These are phyloP conservation scores for Daboia siamensis DNA, from an alignment of 2,113 vertebrate genomes.

Conservation along the genomic window DNA sequence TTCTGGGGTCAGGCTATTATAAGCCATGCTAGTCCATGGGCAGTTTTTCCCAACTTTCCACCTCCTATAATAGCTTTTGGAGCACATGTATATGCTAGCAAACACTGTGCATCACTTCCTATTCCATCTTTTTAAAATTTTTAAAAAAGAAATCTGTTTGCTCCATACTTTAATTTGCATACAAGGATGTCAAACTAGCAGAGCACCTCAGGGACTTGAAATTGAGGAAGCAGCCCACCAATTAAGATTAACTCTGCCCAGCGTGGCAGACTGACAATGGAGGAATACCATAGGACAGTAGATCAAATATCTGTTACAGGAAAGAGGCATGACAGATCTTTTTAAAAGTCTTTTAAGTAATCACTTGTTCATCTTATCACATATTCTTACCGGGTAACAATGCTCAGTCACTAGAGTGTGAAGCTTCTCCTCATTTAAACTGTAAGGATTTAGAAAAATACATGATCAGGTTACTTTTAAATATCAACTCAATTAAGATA, in stretches of 20 bases:
- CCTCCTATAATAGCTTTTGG: neutral
- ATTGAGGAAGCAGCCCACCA: neutral
- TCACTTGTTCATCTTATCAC: accelerated
- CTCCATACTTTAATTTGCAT: neutral
- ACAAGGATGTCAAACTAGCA: neutral
- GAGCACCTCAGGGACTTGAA: neutral
- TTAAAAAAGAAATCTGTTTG: neutral
- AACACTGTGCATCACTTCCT: neutral
- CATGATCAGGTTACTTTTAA: neutral
- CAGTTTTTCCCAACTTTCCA: neutral
- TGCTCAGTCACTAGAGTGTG: slow-evolving; percentile 89
- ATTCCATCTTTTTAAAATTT: neutral
- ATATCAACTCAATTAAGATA: neutral
- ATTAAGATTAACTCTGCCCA: neutral
- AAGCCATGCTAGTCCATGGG: neutral
- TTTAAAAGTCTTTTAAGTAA: neutral
- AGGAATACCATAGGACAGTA: too few species aligned
- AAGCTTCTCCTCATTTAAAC: slow-evolving; percentile 85
- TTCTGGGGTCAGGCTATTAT: neutral
- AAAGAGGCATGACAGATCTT: neutral
- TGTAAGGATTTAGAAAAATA: slow-evolving; percentile 46
- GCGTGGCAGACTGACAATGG: neutral
- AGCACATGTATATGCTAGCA: neutral
- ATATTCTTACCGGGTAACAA: slow-evolving; percentile 87
- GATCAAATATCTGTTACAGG: neutral